Evolutionary conservation across 2,797 vertebrate genomes (phyloP).

Genomic region (Megalops cyprinoides): DNA sequence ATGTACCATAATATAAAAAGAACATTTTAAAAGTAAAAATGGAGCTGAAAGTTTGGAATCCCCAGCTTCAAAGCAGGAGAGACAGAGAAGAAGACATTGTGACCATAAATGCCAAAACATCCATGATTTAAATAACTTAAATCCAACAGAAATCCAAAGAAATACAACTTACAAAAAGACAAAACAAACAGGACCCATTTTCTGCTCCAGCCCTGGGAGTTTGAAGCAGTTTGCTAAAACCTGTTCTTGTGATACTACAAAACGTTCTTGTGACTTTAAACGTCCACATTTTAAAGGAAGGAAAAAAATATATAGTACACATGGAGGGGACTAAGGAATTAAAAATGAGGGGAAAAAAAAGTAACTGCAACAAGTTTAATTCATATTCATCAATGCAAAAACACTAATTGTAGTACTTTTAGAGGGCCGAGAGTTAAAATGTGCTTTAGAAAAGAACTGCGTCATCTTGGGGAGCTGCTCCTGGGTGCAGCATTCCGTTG

Average conservation of each 20-base stretch:
- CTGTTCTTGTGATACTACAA: not conserved
- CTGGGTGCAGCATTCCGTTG: slow-evolving; percentile 38
- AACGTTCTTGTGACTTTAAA: not conserved
- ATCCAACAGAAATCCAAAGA: slow-evolving; percentile 9
- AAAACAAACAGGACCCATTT: not conserved
- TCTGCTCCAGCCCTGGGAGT: slow-evolving; percentile 13
- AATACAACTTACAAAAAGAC: not conserved
- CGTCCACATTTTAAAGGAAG: not conserved
- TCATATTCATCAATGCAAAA: slow-evolving; percentile 43
- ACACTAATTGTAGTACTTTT: slow-evolving; percentile 11
- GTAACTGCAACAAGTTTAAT: slow-evolving; percentile 58
- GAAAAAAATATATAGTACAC: slow-evolving; percentile 4
- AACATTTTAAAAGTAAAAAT: slow-evolving; percentile 9
- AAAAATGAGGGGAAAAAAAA: slow-evolving; percentile 26
- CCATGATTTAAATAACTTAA: slow-evolving; percentile 68
- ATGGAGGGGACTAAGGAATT: not conserved
- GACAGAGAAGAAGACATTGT: slow-evolving; percentile 29
- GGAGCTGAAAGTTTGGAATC: slow-evolving; percentile 26
- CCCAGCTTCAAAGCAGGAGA: not conserved
- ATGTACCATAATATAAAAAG: slow-evolving; percentile 50
- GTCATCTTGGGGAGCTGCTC: slow-evolving; percentile 49
- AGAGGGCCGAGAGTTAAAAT: slow-evolving; percentile 64
- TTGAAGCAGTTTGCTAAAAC: not conserved
- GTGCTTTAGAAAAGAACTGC: slow-evolving; percentile 68
- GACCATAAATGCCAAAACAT: slow-evolving; percentile 41